Conservation (phyloP, 2,797 vertebrate genomes). For the Gymnoscopelus braueri region DNA sequence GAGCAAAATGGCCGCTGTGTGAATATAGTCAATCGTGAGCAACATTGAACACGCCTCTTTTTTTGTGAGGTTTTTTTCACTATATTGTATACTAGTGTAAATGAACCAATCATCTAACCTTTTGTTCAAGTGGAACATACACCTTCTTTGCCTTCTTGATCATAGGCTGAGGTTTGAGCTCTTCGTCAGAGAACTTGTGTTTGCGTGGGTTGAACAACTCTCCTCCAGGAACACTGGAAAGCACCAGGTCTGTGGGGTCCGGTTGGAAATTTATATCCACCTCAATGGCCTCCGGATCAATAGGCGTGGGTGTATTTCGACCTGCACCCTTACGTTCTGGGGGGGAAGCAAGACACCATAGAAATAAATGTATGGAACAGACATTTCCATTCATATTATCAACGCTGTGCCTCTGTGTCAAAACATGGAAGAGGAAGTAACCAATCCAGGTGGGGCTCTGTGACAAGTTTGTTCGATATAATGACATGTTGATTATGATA, state of each 20-base stretch:
- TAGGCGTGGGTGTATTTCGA: conserved; percentile 58
- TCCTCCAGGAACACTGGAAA: conserved; percentile 94
- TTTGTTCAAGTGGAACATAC: conserved; percentile 92
- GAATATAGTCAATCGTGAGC: too few species aligned
- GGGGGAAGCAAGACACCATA: too few species aligned
- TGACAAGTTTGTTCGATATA: too few species aligned
- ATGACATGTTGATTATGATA: too few species aligned
- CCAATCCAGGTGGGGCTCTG: too few species aligned
- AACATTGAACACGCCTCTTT: too few species aligned
- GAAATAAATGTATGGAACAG: background rate
- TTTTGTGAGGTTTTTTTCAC: too few species aligned
- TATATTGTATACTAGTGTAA: too few species aligned
- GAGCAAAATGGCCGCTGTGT: too few species aligned
- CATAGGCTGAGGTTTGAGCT: conserved; percentile 97
- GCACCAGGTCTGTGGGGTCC: conserved; percentile 93
- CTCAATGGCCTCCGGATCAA: conserved; percentile 88
- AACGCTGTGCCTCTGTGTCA: too few species aligned
- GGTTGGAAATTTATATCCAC: conserved; percentile 93
- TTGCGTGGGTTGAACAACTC: conserved; percentile 96
- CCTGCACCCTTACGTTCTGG: conserved; percentile 36
- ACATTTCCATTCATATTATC: too few species aligned
- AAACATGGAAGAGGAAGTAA: too few species aligned
- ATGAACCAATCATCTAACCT: conserved; percentile 76
- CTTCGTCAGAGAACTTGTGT: conserved; percentile 93
- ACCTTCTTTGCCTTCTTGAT: conserved; percentile 99